Evolutionary conservation across 2,888 invertebrate genomes (phyloP), one percentile per base, ranked within the genome.

Genomic region (Leptinotarsa tumamoca): DNA sequence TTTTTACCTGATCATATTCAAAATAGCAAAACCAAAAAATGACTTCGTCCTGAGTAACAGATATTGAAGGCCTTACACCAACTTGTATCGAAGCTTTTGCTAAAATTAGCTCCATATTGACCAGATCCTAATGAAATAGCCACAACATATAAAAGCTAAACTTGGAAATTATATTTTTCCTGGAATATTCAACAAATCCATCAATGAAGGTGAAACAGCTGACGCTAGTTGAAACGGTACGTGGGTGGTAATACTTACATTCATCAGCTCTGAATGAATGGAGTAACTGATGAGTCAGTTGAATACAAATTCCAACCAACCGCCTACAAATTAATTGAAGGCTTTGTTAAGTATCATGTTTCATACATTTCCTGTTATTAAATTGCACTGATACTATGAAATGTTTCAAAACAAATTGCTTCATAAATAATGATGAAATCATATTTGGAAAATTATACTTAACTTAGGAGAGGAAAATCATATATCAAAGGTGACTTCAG

Each of bases 261-360:
- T 58, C 43, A 70, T 70, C 43, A 70, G 43, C 70, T 21, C 14
- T 21, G 17, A 49, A 68, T 71, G 71, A 75, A 76, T 67, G 56
- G 61, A 54, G 58, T 21, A 76, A n/a, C 52, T 76, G 73, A 76
- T 76, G 76, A 73, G 63, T 76, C 71, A 76, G 76, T 69, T 61
- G 67, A 17, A 76, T 43, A 71, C 52, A 68, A 50, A 63, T 76
- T 73, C 71, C 68, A 63, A 21, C 73, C 58, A 68, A 73, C 67
- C 76, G 71, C 76, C 76, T 68, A 76, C 73, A 61, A 56, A 61
- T 61, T 10, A 68, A 67, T 71, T 49, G 61, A 68, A 49, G 27
- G 51, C 43, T 75, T 63, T 63, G 33, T 33, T 63, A 7, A n/a
- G 63, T 63, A n/a, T 63, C 17, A 14, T 2, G 63, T 63, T 63